Evolutionary conservation across 1,140 invertebrate genomes (phyloP).

Genomic region (Paralvinella palmiformis): DNA sequence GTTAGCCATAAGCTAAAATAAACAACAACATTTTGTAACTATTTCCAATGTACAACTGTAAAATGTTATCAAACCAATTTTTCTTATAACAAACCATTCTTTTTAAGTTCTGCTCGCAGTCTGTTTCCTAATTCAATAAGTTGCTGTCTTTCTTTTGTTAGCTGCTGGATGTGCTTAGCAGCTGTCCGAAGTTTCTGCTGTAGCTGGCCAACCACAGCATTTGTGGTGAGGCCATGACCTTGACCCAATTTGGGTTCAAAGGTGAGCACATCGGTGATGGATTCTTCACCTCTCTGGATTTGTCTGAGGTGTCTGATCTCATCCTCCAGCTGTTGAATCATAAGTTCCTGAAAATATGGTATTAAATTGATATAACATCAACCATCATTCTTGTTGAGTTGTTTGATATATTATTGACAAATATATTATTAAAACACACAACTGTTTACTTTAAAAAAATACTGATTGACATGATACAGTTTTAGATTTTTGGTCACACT

Average conservation of each 20-base stretch:
- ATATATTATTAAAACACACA: too few relatives aligned
- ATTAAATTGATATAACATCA: background rate
- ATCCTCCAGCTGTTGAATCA: slow-evolving; percentile 48
- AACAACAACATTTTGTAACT: background rate
- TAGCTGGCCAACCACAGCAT: slow-evolving; percentile 22
- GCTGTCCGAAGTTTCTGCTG: slow-evolving; percentile 36
- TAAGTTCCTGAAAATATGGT: slow-evolving; percentile 34
- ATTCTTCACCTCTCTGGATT: background rate
- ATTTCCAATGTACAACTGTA: background rate
- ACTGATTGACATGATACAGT: too few relatives aligned
- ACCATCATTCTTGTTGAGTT: background rate
- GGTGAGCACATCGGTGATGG: too few relatives aligned
- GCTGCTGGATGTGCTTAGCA: slow-evolving; percentile 36
- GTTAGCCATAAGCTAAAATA: background rate
- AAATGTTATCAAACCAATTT: background rate
- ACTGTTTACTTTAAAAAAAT: too few relatives aligned
- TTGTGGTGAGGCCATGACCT: background rate
- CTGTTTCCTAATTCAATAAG: slow-evolving; percentile 47
- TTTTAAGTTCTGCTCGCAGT: slow-evolving; percentile 38
- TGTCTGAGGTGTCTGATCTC: slow-evolving; percentile 30
- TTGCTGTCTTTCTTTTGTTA: slow-evolving; percentile 44
- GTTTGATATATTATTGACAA: background rate
- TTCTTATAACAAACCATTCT: background rate
- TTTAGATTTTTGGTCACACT: too few relatives aligned
- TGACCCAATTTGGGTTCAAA: too few relatives aligned